Evolutionary conservation across 2,113 vertebrate species (phyloP).

Genomic region (Albula glossodonta): DNA sequence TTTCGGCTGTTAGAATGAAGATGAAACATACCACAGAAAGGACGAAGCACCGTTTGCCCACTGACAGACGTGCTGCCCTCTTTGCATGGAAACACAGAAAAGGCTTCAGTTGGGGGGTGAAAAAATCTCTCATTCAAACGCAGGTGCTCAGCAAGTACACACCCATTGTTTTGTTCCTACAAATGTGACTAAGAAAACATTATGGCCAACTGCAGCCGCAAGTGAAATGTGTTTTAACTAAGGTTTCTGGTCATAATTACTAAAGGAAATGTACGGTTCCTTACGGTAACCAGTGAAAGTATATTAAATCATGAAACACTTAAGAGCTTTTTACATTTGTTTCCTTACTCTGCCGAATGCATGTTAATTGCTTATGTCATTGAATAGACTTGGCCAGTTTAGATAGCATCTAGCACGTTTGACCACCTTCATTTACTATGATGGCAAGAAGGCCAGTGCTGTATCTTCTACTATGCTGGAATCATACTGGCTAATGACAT

Average conservation of each 20-base stretch:
- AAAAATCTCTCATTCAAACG: background rate
- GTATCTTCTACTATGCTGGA: background rate
- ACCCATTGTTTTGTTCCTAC: background rate
- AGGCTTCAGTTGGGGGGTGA: background rate
- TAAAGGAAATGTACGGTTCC: background rate
- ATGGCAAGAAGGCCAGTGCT: background rate
- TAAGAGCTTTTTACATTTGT: too few species aligned
- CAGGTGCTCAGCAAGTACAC: background rate
- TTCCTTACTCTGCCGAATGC: too few species aligned
- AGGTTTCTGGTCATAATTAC: background rate
- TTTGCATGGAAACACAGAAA: background rate
- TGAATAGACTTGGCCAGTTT: background rate
- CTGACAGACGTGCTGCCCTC: background rate
- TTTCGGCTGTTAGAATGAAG: constrained; percentile 41
- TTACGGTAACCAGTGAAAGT: background rate
- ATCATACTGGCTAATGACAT: background rate
- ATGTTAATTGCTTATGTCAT: background rate
- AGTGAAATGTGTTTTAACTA: background rate
- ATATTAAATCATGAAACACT: background rate
- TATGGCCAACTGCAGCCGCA: background rate
- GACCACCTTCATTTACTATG: background rate
- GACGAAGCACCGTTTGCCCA: background rate
- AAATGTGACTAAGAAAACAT: background rate
- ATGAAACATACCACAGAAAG: constrained; percentile 27
- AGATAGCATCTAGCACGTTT: too few species aligned